These are phyloP conservation scores for Polydrusus cervinus DNA, from an alignment of 2,888 invertebrate species.

Conservation along the genomic window DNA sequence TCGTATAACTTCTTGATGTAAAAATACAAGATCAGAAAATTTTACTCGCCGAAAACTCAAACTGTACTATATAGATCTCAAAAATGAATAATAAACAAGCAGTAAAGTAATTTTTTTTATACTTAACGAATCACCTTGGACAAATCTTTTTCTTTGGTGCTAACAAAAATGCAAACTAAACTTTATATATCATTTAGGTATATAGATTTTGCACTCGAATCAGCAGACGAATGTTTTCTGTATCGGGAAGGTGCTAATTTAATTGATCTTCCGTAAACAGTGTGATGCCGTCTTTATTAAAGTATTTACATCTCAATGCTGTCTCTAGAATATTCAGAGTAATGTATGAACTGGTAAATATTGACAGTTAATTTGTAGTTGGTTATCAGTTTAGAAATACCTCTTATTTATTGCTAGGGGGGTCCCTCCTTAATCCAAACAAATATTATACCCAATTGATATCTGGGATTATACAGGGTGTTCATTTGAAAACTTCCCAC, in stretches of 20 bases:
- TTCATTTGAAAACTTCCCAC: no score
- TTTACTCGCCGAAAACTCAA: no score
- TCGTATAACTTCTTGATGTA: neutral
- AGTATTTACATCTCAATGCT: neutral
- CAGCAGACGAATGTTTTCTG: neutral
- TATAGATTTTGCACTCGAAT: constrained; percentile 2
- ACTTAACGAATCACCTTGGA: neutral
- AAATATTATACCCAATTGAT: no score
- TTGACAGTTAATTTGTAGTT: neutral
- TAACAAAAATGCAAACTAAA: neutral
- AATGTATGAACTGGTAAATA: neutral
- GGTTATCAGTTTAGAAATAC: neutral
- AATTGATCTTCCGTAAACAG: neutral
- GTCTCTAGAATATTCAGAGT: neutral
- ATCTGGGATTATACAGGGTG: no score
- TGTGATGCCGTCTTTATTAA: neutral
- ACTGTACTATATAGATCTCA: no score
- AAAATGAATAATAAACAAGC: neutral
- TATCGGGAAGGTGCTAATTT: neutral
- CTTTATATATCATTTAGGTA: neutral
- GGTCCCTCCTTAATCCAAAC: no score
- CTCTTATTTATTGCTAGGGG: no score
- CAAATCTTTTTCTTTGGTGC: neutral
- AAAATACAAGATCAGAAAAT: neutral
- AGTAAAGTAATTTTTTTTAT: constrained; percentile 1